Conservation (phyloP, 23 tunicate genomes). For the Clavelina lepadiformis region DNA sequence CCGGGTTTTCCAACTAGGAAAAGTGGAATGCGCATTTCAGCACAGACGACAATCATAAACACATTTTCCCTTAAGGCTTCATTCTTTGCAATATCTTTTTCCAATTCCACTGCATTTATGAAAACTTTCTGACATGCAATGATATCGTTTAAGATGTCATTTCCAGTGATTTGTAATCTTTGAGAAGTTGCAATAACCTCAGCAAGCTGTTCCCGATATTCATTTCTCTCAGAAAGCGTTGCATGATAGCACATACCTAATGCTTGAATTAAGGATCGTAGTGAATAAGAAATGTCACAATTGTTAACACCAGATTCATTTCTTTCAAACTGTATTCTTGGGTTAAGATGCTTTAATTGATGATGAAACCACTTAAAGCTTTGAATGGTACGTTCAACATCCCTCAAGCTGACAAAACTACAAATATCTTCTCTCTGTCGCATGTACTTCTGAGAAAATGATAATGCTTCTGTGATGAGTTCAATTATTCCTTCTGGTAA, state of each 20-base stretch:
- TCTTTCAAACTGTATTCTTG: neutral
- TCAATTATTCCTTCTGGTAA: neutral
- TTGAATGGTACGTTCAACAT: constrained; percentile 37
- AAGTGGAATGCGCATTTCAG: constrained; percentile 62
- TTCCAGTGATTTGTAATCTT: neutral
- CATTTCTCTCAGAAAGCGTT: constrained; percentile 31
- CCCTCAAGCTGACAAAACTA: constrained; percentile 46
- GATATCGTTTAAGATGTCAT: constrained; percentile 25
- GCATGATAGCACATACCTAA: constrained; percentile 60
- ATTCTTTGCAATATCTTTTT: constrained; percentile 44
- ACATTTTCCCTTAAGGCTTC: constrained; percentile 67
- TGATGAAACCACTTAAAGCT: constrained; percentile 42
- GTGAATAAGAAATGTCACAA: neutral
- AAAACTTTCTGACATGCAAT: constrained; percentile 49
- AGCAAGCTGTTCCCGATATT: constrained; percentile 19
- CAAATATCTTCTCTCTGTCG: constrained; percentile 15
- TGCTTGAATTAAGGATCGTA: constrained; percentile 40
- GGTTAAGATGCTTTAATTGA: neutral
- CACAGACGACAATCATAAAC: constrained; percentile 65
- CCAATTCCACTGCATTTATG: constrained; percentile 22
- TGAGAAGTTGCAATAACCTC: neutral
- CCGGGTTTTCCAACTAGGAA: constrained; percentile 73
- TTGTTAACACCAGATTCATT: neutral
- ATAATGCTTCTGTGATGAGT: neutral
- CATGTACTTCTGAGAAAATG: constrained; percentile 28